Evolutionary conservation across 2,113 vertebrate species (phyloP), one percentile per base, ranked within the genome.

Genomic region (Ibidorhyncha struthersii): DNA sequence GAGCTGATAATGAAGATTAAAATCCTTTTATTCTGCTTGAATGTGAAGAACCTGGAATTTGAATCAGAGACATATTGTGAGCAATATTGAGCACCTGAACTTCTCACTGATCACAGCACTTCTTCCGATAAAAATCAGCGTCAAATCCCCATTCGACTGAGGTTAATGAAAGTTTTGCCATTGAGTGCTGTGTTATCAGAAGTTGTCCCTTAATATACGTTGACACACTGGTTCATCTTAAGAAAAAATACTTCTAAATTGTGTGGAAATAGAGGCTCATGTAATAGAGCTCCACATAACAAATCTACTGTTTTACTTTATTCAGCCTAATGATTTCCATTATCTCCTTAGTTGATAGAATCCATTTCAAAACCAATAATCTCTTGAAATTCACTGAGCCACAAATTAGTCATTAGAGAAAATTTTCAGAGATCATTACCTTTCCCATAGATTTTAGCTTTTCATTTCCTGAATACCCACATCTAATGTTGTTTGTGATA

Each of bases 401-500:
- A 98, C 97, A 98, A 98, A 98, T 98, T 98, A 98, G 97, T 98
- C 97, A 98, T 98, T 98, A 98, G 97, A 97, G 96, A 96, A 98
- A 98, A 96, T 97, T 98, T 98, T 99, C 98, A 98, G 97, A 98
- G 98, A 98, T 98, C 98, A 98, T 98, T 98, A 98, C 97, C 97
- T 98, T 98, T 97, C 90, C 84, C 97, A 98, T 98, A 98, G 97
- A 98, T 98, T 98, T 98, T 97, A 58, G 40, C 80, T 97, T 97
- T 98, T 97, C 89, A 94, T 98, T 98, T 98, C 91, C 96, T 94
- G 90, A 95, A 90, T 97, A 91, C 47, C 88, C 43, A 52, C 81
- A 90, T 94, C 58, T 90, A 96, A 89, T 90, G 72, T 72, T 92
- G 55, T 81, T 95, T 82, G 81, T 95, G 97, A 93, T 83, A 97